phyloP scores from a whole-genome alignment of 2,113 vertebrate species.

The Gobius niger region DNA sequence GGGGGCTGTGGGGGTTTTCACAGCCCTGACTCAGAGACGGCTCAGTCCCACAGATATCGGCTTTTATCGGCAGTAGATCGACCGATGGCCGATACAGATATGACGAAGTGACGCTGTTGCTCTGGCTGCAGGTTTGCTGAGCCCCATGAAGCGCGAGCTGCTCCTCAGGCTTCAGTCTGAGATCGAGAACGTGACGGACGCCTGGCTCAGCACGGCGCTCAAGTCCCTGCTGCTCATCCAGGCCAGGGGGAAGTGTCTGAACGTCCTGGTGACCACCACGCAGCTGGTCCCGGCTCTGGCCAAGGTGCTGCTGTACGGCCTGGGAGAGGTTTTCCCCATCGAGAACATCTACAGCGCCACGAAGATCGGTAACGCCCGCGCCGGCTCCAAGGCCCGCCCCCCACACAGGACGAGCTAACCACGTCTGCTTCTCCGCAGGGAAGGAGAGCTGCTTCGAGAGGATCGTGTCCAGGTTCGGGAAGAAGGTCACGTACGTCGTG shows the following conservation, averaged over 20 bases:
- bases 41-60: too few species aligned
- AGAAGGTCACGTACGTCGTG: slow-evolving; percentile 97
- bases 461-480: slow-evolving; percentile 94
- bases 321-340: slow-evolving; percentile 94
- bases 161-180: slow-evolving; percentile 86
- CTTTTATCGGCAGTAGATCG: too few species aligned
- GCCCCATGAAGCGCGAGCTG: slow-evolving; percentile 89
- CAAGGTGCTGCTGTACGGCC: slow-evolving; percentile 94
- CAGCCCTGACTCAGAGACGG: too few species aligned
- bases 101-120: too few species aligned
- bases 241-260: slow-evolving; percentile 95
- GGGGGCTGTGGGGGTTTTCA: too few species aligned
- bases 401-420: background rate
- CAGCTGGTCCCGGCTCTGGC: slow-evolving; percentile 96
- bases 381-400: too few species aligned
- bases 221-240: slow-evolving; percentile 96
- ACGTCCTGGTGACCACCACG: slow-evolving; percentile 96
- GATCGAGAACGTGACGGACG: slow-evolving; percentile 93
- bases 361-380: slow-evolving; percentile 85
- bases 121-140: slow-evolving; percentile 90
- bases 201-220: slow-evolving; percentile 93
- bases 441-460: slow-evolving; percentile 99
- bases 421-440: slow-evolving; percentile 68
- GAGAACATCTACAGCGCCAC: slow-evolving; percentile 99
- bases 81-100: too few species aligned